These are phyloP conservation scores for Butorides virescens DNA, from an alignment of 2,113 vertebrate species.

Conservation along the genomic window DNA sequence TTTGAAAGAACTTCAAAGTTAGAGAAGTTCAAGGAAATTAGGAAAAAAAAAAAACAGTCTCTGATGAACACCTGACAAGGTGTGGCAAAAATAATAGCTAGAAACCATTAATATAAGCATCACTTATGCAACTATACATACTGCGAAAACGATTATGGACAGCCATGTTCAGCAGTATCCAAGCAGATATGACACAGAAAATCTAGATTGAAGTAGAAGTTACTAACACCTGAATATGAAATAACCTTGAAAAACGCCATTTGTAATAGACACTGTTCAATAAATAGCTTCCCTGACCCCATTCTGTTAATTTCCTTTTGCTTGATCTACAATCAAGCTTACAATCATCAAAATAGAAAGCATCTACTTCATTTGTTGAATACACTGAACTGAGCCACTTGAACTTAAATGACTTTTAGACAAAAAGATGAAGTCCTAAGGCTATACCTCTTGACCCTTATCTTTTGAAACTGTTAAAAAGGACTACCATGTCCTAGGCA, in stretches of 20 bases:
- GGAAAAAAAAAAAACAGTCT: not conserved
- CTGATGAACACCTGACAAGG: not conserved
- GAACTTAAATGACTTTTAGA: not conserved
- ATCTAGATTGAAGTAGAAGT: not conserved
- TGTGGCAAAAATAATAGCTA: not conserved
- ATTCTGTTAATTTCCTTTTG: not conserved
- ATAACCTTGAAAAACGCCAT: not conserved
- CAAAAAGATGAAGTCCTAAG: not conserved
- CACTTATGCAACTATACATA: not conserved
- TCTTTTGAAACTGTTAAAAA: not conserved
- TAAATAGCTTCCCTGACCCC: not conserved
- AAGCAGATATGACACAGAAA: not conserved
- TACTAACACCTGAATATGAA: not conserved
- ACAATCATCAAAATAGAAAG: not conserved
- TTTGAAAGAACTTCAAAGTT: no score
- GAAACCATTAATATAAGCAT: not conserved
- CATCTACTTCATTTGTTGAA: not conserved
- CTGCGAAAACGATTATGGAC: not conserved
- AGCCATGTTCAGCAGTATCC: not conserved
- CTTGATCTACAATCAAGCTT: not conserved
- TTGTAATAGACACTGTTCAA: not conserved
- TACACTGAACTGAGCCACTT: not conserved
- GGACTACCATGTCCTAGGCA: not conserved
- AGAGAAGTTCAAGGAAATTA: not conserved
- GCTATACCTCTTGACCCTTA: not conserved